phyloP scores from a whole-genome alignment of 2,113 vertebrate genomes.

The Cariama cristata region DNA sequence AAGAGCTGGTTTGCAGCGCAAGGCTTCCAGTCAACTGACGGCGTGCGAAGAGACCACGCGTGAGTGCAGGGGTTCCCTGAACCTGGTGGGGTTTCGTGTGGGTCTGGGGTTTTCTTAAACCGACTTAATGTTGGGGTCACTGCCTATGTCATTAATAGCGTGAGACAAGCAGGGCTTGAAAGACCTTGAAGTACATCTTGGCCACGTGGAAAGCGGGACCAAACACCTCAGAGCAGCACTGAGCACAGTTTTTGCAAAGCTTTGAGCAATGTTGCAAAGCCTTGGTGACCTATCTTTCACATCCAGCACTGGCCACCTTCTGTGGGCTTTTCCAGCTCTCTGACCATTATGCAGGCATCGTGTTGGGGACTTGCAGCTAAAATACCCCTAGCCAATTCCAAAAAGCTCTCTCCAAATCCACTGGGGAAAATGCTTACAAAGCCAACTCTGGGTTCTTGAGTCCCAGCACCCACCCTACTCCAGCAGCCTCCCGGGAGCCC shows the following conservation, averaged over 20 bases:
- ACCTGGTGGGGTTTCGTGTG: neutral
- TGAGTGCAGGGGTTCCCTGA: fast-evolving
- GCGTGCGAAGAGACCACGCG: fast-evolving
- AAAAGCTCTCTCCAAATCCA: neutral
- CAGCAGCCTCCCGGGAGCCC: fast-evolving
- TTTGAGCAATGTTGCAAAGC: neutral
- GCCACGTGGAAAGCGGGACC: neutral
- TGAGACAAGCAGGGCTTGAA: neutral
- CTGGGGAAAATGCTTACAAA: neutral
- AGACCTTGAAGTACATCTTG: fast-evolving
- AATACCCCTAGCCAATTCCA: neutral
- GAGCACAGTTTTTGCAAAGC: neutral
- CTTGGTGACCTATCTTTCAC: neutral
- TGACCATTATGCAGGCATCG: fast-evolving
- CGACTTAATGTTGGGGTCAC: neutral
- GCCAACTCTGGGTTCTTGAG: neutral
- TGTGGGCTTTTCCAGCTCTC: neutral
- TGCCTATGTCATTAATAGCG: fast-evolving
- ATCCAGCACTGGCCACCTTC: neutral
- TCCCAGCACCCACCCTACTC: neutral
- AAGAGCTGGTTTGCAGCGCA: neutral
- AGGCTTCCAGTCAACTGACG: neutral
- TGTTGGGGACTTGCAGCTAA: neutral
- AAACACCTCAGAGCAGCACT: fast-evolving
- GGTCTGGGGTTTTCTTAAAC: neutral